A percentile compares a stretch with the other conserved stretches of the same genome.
Conservation (phyloP, 2,797 vertebrate genomes). For the Pantherophis vulpinus region DNA sequence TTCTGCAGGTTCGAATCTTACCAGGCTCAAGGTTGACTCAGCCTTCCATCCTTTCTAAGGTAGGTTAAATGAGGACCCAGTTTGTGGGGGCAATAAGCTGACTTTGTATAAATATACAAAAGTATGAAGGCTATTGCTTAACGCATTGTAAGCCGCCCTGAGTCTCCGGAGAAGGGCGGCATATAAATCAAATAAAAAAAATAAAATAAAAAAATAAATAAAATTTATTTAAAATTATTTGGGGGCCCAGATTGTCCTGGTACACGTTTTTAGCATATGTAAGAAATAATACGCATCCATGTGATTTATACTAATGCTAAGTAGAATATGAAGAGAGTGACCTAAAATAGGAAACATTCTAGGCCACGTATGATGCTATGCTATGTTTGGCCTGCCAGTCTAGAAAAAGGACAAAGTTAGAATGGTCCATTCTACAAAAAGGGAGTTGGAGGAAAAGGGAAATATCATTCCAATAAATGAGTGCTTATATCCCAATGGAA, state of each 20-base stretch:
- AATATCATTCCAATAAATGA: not conserved
- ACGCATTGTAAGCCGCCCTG: too few species aligned
- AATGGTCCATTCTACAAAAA: not conserved
- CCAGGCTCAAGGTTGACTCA: too few species aligned
- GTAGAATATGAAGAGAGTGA: not conserved
- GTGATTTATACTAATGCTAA: not conserved
- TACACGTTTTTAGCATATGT: not conserved
- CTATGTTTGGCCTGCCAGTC: not conserved
- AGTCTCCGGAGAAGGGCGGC: too few species aligned
- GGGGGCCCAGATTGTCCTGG: not conserved
- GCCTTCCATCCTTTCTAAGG: too few species aligned
- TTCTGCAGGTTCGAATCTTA: too few species aligned
- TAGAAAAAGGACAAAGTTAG: not conserved
- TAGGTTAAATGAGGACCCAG: too few species aligned
- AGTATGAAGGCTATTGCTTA: too few species aligned
- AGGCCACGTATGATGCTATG: not conserved
- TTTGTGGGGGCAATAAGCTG: too few species aligned
- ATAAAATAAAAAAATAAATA: too few species aligned
- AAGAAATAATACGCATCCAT: not conserved
- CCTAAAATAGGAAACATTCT: not conserved
- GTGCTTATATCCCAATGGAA: not conserved
- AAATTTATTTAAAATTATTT: not conserved
- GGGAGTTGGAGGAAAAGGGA: not conserved
- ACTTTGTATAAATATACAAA: too few species aligned
- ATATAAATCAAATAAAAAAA: too few species aligned